Base-by-base conservation (phyloP, 1,140 invertebrate species). In the Wiebesia pumilae region DNA sequence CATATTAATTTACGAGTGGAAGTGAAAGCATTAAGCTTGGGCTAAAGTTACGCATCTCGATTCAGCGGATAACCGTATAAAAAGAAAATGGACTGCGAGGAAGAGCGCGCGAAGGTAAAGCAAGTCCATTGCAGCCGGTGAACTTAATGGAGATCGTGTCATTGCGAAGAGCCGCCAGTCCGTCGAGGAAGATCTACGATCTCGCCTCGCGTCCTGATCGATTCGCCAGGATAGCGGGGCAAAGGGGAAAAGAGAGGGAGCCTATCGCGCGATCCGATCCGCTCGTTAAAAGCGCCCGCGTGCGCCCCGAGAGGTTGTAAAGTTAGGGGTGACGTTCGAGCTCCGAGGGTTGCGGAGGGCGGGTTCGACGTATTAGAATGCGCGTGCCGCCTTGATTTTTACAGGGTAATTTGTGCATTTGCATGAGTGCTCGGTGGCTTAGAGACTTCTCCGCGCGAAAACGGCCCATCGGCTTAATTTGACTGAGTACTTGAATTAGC, bases 201-300 rank as follows among this genome's bases (percentile, higher is more conserved):
- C 78, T 58, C 43, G 40, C 19, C 71, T 47, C 43, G 77, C 21
- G 19, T 35, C 35, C 10, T 43, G 62, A 80, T 77, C 65, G 51
- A 65, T 82, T 80, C 54, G 16, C 47, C 43, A 19, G 71, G 9
- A n/a, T n/a, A n/a, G n/a, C n/a, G n/a, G n/a, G n/a, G 54, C 38
- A 24, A 19, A 67, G 38, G 33, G 27, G 65, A 21, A 19, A 21
- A 30, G 10, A 40, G 62, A 73, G 12, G 40, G 30, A 75, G 67
- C 47, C 75, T 87, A 87, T 89, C 88, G 84, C 40, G 58, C 65
- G 77, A 89, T 86, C 80, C 81, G 81, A 89, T 87, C 83, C 83
- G 62, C 81, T 88, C 77, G 79, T 88, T 88, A 87, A 85, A 86
- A 78, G 35, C 47, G 24, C 0, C 30, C 40, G 38, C 65, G 30